Evolutionary conservation across 2,888 invertebrate genomes (phyloP).

Genomic region (Drosophila paucipuncta): DNA sequence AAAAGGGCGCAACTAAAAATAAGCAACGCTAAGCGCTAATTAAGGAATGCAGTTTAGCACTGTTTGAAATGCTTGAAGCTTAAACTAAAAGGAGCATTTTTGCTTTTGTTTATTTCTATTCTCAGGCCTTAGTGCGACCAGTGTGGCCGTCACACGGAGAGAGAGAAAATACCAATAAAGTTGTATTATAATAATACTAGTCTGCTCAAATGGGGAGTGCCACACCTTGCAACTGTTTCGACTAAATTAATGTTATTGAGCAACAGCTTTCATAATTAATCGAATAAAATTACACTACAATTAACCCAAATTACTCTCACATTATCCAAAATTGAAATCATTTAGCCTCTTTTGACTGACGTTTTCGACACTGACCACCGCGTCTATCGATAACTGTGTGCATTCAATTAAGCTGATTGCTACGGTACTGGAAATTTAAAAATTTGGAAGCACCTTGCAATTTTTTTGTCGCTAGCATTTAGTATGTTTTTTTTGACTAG

Average conservation of each 20-base stretch:
- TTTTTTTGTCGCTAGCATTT: background rate
- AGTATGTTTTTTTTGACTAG: no score
- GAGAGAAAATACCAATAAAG: constrained; percentile 30
- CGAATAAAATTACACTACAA: no score
- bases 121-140: constrained; percentile 6
- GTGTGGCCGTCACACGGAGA: constrained; percentile 24
- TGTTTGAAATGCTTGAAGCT: constrained; percentile 34
- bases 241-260: background rate
- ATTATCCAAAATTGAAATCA: no score
- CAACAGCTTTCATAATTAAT: background rate
- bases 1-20: constrained; percentile 44
- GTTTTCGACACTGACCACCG: background rate
- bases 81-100: constrained; percentile 42
- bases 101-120: constrained; percentile 61
- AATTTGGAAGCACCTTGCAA: background rate
- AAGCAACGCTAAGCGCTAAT: constrained; percentile 48
- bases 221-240: constrained; percentile 1
- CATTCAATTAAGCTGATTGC: constrained; percentile 17
- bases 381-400: background rate
- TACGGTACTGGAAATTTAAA: constrained; percentile 11
- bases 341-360: background rate
- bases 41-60: constrained; percentile 61
- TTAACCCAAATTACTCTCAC: background rate
- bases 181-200: background rate
- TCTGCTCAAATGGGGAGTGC: background rate